phyloP scores from a whole-genome alignment of 2,797 vertebrate species.

The Pseudochirops cupreus region DNA sequence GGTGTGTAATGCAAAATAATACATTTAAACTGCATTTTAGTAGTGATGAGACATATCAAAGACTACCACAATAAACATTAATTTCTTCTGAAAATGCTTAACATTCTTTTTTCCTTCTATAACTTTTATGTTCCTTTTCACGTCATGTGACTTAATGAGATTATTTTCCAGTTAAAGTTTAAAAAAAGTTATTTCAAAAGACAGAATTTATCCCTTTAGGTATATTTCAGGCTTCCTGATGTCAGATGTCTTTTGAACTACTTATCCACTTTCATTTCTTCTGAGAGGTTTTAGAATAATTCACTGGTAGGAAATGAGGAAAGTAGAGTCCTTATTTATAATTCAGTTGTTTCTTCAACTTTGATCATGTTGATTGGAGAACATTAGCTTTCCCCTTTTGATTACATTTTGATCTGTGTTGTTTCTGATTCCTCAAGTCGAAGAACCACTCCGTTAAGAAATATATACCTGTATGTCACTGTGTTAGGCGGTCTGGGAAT shows the following conservation, averaged over 20 bases:
- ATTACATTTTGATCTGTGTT: slow-evolving; percentile 67
- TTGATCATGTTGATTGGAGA: slow-evolving; percentile 64
- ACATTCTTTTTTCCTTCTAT: slow-evolving; percentile 69
- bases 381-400: slow-evolving; percentile 73
- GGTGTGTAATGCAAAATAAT: slow-evolving; percentile 82
- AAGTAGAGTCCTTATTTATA: slow-evolving; percentile 30
- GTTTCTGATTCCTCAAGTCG: neutral
- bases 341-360: slow-evolving; percentile 75
- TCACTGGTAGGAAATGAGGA: slow-evolving; percentile 44
- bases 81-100: slow-evolving; percentile 82
- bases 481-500: neutral
- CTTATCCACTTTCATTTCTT: slow-evolving; percentile 74
- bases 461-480: neutral
- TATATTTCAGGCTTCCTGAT: slow-evolving; percentile 49
- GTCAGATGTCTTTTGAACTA: slow-evolving; percentile 56
- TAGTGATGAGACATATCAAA: slow-evolving; percentile 81
- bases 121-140: slow-evolving; percentile 79
- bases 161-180: slow-evolving; percentile 80
- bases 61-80: slow-evolving; percentile 81
- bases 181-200: slow-evolving; percentile 74
- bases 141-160: slow-evolving; percentile 80
- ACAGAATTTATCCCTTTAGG: slow-evolving; percentile 69
- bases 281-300: slow-evolving; percentile 64
- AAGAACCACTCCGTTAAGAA: neutral
- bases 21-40: slow-evolving; percentile 87